Evolutionary conservation across 1,140 invertebrate genomes (phyloP), one percentile per base, ranked within the genome.

Genomic region (Bombus sibiricus): DNA sequence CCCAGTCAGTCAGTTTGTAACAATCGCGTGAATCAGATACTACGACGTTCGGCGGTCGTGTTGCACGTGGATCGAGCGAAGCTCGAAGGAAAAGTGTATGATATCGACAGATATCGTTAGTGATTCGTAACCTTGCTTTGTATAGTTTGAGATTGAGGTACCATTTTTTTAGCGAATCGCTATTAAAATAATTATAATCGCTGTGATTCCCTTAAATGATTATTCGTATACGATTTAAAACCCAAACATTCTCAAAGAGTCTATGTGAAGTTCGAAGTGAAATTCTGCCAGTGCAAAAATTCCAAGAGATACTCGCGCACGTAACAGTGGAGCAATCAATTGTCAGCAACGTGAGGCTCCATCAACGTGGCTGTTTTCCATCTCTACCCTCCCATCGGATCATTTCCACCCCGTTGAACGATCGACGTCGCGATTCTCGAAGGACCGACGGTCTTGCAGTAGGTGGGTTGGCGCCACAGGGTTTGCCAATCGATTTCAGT

Each of bases 401-500:
- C n/a, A 34, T 74, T 32, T 73, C 28, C 47, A 22, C 12, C 13
- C 22, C 25, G 10, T 53, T 34, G 32, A n/a, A 28, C 57, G 32
- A 69, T 53, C 47, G 28, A 72, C 39, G 57, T 68, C 22, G 62
- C 25, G 59, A 39, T 57, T 69, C 74, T 68, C 15, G 73, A 77
- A 68, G 74, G 22, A 57, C 68, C 81, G 22, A 6, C 32, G 18
- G 25, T 22, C 32, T 0, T n/a, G 25, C 59, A 18, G 72, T 62
- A 72, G 72, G 47, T 43, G 66, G n/a, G 18, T 62, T 59, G 71
- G 82, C 79, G 72, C 34, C 69, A 28, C 8, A 25, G 8, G 76
- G 43, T n/a, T 68, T 80, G 88, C 83, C 75, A 79, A 91, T 91
- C 75, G 88, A 82, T 88, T 88, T 86, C 47, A 64, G 18, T 28